Base-by-base conservation (phyloP, 2,888 invertebrate species). In the Pasiphila rectangulata region DNA sequence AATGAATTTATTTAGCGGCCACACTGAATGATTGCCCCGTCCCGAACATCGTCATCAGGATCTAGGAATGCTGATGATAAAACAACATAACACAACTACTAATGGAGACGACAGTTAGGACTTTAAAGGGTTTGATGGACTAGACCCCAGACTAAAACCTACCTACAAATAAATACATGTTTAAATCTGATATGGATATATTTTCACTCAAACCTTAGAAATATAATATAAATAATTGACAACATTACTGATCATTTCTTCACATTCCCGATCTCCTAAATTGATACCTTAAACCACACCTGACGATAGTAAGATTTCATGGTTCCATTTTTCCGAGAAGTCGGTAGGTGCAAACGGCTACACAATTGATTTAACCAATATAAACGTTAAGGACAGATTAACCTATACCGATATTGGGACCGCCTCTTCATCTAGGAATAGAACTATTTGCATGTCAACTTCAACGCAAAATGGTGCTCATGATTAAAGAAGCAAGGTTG, bases 1-100 rank as follows among this genome's bases (percentile, higher is more conserved):
- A 89, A 89, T 89, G 89, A 89, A 89, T 89, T 89, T 89, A 89
- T 89, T 89, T 89, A 89, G 86, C 84, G 81, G 85, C 79, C 75
- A 71, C 74, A 74, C 75, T 73, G 77, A 75, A 75, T 68, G 72
- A 74, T 70, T 69, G 71, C 73, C 65, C 63, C 63, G 63, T 63
- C 67, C 72, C 61, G 32, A 49, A 44, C 52, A 51, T 48, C 48
- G 46, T 44, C 48, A 51, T 57, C 49, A 45, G 27, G 44, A 47
- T 53, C 54, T 54, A 56, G 39, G 38, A 34, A 49, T 44, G 23
- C 43, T 49, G 41, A 48, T 44, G 39, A 48, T 36, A 44, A 45
- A 45, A 50, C 40, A 41, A 34, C 10, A 9, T 19, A 10, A 40
- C 2, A 51, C 63, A 27, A 23, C 12, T 24, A n/a, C 17, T 32